A percentile compares a stretch with the other conserved stretches of the same genome.
Evolutionary conservation across 2,797 vertebrate genomes (phyloP).

Genomic region (Syngnathus acus): DNA sequence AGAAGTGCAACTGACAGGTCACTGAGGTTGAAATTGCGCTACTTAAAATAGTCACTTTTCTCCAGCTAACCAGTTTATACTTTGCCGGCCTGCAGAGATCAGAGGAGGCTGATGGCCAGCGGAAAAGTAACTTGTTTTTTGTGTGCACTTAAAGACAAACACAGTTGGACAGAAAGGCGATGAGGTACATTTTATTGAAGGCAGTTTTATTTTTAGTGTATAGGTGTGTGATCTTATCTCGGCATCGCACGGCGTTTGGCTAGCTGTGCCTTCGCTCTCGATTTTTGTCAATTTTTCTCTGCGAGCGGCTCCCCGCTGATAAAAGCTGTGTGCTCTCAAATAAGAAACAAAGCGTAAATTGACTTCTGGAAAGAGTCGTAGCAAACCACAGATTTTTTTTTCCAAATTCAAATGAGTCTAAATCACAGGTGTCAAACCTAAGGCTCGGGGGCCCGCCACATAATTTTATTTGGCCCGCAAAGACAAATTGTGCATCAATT

Average conservation of each 20-base stretch:
- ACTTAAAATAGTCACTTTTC: slow-evolving; percentile 48
- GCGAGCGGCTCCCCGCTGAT: slow-evolving; percentile 5
- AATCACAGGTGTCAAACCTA: neutral
- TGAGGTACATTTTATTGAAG: slow-evolving; percentile 1
- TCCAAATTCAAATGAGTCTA: neutral
- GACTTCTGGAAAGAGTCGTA: neutral
- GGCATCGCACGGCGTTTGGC: neutral
- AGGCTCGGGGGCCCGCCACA: no score
- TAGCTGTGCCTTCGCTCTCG: neutral
- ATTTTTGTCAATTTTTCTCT: slow-evolving; percentile 6
- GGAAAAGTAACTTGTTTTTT: slow-evolving; percentile 6
- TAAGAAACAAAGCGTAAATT: neutral
- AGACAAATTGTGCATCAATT: no score
- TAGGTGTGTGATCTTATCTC: slow-evolving; percentile 2
- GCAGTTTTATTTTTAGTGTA: slow-evolving; percentile 6
- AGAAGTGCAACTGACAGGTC: slow-evolving; percentile 38
- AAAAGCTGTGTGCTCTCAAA: neutral
- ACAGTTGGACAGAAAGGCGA: slow-evolving; percentile 8
- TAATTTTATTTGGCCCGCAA: no score
- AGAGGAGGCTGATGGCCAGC: slow-evolving; percentile 23
- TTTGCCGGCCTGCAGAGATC: slow-evolving; percentile 25
- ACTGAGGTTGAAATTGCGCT: slow-evolving; percentile 27
- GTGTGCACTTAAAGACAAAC: slow-evolving; percentile 15
- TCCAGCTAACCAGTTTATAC: slow-evolving; percentile 36
- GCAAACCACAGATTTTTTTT: no score